Evolutionary conservation across 2,113 vertebrate genomes (phyloP).

Genomic region (Pedetes capensis): DNA sequence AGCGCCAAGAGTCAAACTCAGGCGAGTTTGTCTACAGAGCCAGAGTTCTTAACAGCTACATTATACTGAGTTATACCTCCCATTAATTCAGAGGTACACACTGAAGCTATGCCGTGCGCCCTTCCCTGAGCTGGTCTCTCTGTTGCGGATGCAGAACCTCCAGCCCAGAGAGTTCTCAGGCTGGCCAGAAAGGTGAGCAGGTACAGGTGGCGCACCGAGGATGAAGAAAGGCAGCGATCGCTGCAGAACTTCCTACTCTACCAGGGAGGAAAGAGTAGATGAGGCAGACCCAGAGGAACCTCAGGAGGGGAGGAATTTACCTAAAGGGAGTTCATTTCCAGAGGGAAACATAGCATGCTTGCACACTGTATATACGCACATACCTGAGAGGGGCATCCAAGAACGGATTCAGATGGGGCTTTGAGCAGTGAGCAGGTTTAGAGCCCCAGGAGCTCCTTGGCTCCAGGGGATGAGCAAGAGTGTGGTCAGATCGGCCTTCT

Average conservation of each 20-base stretch:
- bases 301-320: background rate
- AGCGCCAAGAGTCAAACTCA: background rate
- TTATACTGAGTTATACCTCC: rapidly evolving
- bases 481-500: background rate
- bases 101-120: rapidly evolving
- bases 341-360: background rate
- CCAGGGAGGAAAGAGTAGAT: background rate
- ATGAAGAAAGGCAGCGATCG: background rate
- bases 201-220: background rate
- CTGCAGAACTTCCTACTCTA: background rate
- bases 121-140: no score
- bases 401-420: no score
- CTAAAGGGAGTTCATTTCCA: background rate
- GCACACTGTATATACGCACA: no score
- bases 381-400: no score
- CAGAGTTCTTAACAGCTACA: no score
- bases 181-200: background rate
- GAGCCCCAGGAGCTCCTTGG: background rate
- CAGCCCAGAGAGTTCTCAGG: background rate
- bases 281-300: background rate
- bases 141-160: background rate
- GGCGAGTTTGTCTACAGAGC: background rate
- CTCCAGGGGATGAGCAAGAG: background rate
- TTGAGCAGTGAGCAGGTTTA: no score
- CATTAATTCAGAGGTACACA: background rate